Conservation (phyloP, 2,797 vertebrate genomes). For the Sitta carolinensis region DNA sequence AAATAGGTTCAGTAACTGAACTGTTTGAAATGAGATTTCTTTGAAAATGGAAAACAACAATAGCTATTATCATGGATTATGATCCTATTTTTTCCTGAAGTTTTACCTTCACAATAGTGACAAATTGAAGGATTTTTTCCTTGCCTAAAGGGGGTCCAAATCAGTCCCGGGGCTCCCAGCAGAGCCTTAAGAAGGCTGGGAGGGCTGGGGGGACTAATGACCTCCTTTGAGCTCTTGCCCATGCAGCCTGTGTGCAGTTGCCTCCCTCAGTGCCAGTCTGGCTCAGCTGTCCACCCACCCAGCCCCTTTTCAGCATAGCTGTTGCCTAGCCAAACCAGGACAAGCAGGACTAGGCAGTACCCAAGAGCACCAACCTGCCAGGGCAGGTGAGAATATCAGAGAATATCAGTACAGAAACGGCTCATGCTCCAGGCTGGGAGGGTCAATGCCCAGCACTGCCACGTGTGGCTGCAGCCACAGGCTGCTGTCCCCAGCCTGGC, state of each 20-base stretch:
- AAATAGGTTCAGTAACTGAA: neutral
- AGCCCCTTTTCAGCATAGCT: neutral
- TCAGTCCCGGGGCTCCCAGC: neutral
- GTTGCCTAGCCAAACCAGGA: neutral
- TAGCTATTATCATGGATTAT: neutral
- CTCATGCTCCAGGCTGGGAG: neutral
- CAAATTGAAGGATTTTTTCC: neutral
- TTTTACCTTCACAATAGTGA: neutral
- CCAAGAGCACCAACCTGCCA: neutral
- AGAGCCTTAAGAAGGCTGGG: neutral
- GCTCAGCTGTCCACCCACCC: too few relatives aligned
- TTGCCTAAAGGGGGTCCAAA: neutral
- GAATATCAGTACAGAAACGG: too few relatives aligned
- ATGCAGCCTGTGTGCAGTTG: neutral
- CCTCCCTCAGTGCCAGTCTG: neutral
- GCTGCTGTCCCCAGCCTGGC: neutral
- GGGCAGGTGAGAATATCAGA: neutral
- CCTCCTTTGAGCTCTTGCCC: neutral
- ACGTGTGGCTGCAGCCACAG: accelerated
- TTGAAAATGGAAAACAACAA: neutral
- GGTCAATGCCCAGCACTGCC: accelerated
- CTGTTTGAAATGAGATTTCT: neutral
- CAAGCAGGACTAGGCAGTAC: neutral
- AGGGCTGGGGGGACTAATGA: neutral
- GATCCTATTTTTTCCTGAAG: neutral